Evolutionary conservation across 2,797 vertebrate species (phyloP), one percentile per base, ranked within the genome.

Genomic region (Pseudochaenichthys georgianus): DNA sequence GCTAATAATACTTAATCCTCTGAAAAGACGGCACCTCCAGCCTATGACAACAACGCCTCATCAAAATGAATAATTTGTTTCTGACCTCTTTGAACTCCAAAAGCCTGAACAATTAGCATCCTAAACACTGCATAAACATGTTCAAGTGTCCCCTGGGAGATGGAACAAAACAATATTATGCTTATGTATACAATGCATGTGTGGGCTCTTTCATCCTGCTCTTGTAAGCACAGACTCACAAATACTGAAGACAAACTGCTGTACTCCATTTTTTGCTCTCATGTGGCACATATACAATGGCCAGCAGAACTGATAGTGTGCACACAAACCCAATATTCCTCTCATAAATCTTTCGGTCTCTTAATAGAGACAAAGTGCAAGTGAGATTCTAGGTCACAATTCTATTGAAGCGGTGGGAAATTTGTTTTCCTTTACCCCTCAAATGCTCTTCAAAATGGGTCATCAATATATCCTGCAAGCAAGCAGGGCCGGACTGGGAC

Each of bases 281-380:
- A 76, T 50, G 72, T 80, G 83, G 80, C 68, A 80, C 43, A 61
- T 55, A 58, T 57, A 74, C 78, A 90, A 74, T 55, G 55, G 71
- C 62, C 65, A 58, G 75, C 28, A 78, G 69, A 67, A 68, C 42
- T 45, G 13, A 50, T 85, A 77, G 72, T 82, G 31, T 42, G 45
- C 4, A 2, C 72, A 77, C 42, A 75, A 73, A 75, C 59, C 73
- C 71, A 78, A 82, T 84, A 75, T 89, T 84, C 71, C 66, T 53
- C 50, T 77, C 83, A 84, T 82, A 81, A 89, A 89, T 90, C 81
- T 82, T 74, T 78, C 2, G 60, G 21, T 70, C 28, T 82, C 70
- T 69, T 86, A 88, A 89, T 78, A 86, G 71, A 90, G 84, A 89
- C 77, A 77, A 88, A 90, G 59, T 13, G 7, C 81, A 74, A 66